Evolutionary conservation across 1,140 invertebrate species (phyloP).

Genomic region (Drosophila persimilis): DNA sequence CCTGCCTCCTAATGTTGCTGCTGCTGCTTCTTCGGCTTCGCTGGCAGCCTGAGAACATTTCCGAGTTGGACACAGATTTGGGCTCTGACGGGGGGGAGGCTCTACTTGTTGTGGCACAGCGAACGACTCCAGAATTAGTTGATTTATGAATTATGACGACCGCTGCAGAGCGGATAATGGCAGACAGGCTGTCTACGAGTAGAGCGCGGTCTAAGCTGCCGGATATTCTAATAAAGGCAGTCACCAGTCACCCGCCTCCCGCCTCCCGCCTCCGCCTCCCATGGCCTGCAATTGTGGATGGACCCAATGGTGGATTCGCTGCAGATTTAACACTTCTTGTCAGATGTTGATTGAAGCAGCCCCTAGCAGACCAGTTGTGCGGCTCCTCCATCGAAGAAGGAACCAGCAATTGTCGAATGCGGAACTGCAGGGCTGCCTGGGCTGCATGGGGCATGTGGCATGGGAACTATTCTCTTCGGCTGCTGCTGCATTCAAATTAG

Average conservation of each 20-base stretch:
- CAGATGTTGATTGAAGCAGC: constrained; percentile 76
- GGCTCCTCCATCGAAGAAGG: constrained; percentile 52
- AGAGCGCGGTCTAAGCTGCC: constrained; percentile 58
- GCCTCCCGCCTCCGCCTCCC: constrained; percentile 16
- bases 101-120: constrained; percentile 46
- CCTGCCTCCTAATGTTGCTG: neutral
- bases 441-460: constrained; percentile 27
- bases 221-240: constrained; percentile 81
- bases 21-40: neutral
- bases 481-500: constrained; percentile 70
- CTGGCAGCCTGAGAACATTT: constrained; percentile 65
- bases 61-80: constrained; percentile 34
- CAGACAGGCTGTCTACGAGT: constrained; percentile 55
- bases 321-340: too few relatives aligned
- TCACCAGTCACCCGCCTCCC: constrained; percentile 11
- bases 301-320: neutral
- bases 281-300: constrained; percentile 36
- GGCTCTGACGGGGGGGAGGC: neutral
- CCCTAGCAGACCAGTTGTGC: constrained; percentile 70
- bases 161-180: constrained; percentile 56
- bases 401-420: constrained; percentile 74
- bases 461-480: constrained; percentile 55
- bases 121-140: constrained; percentile 77
- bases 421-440: constrained; percentile 60
- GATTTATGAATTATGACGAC: constrained; percentile 83